Percentiles rank a stretch among this genome's conserved stretches.
phyloP scores from a whole-genome alignment of 2,113 vertebrate genomes.

The Crotalus horridus region DNA sequence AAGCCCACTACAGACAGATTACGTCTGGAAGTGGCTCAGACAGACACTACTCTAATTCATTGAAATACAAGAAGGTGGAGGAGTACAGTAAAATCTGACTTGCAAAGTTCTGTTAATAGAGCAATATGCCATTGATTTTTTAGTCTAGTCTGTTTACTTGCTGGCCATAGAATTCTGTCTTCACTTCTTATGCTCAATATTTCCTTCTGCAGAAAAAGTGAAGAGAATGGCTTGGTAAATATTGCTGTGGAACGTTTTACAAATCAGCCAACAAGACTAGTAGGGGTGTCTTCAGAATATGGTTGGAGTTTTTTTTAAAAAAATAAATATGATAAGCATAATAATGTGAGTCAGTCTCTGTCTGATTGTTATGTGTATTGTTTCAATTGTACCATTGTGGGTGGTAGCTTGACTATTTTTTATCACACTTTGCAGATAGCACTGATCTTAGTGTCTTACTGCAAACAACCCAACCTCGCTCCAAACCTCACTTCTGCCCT shows the following conservation, averaged over 20 bases:
- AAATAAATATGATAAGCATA: neutral
- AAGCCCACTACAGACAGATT: neutral
- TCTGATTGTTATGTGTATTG: neutral
- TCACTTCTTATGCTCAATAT: neutral
- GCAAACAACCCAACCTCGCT: neutral
- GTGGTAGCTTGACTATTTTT: neutral
- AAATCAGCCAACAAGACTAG: neutral
- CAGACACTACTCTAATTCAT: neutral
- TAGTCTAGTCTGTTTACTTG: neutral
- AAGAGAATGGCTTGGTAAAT: neutral
- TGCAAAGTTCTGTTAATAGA: neutral
- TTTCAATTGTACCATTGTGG: neutral
- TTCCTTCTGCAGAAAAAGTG: neutral
- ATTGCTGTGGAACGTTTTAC: neutral
- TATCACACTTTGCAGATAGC: neutral
- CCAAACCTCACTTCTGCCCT: neutral
- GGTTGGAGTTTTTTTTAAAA: neutral
- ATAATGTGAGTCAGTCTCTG: neutral
- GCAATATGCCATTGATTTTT: neutral
- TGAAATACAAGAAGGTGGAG: neutral
- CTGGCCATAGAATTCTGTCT: neutral
- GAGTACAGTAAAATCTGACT: neutral
- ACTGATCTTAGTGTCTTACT: neutral
- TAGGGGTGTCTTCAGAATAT: neutral
- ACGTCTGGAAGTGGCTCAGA: neutral